Evolutionary conservation across 1,140 invertebrate species (phyloP), one percentile per base, ranked within the genome.

Genomic region (Whitmania pigra): DNA sequence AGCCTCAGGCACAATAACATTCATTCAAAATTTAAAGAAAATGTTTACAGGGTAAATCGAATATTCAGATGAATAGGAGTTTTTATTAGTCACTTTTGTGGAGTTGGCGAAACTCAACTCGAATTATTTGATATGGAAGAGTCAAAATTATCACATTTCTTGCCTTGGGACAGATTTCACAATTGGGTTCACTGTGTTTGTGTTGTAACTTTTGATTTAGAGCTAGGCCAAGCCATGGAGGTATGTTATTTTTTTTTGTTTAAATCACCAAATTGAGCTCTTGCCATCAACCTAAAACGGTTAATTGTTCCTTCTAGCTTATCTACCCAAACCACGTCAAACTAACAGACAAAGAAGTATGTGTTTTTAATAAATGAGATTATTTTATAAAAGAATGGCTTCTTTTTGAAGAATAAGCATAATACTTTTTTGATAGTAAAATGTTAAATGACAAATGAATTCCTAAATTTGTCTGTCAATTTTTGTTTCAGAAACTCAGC

Each of bases 161-260:
- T 83, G 67, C 83, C 83, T 66, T 84, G 83, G 83, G 82, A 84
- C 71, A 74, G 78, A 76, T 92, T 97, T 82, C 87, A 88, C 43
- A 89, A 94, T 81, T 99, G 95, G 95, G 86, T 97, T 72, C 90
- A 97, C 82, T 97, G 93, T 80, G 90, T 97, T 75, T 95, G 93
- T 83, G 89, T 98, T 73, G 94, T 99, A 60, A 97, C 94, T 6
- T 99, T 99, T 85, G 95, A 99, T 85, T 85, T 99, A 75, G 95
- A 99, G 84, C 83, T 98, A 29, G 95, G 95, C 53, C 95, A 99
- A 85, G 91, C 91, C 55, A 88, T 97, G 80, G 93, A 96, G 87
- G 89, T 92, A 84, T 63, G 49, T 67, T 74, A 69, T 40, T 17
- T 9, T 72, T 55, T 54, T 43, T 63, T n/a, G 13, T n/a, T n/a